A percentile compares a stretch with the other conserved stretches of the same genome.
Conservation (phyloP, 2,888 invertebrate genomes). For the Mesorhabditis belari region DNA sequence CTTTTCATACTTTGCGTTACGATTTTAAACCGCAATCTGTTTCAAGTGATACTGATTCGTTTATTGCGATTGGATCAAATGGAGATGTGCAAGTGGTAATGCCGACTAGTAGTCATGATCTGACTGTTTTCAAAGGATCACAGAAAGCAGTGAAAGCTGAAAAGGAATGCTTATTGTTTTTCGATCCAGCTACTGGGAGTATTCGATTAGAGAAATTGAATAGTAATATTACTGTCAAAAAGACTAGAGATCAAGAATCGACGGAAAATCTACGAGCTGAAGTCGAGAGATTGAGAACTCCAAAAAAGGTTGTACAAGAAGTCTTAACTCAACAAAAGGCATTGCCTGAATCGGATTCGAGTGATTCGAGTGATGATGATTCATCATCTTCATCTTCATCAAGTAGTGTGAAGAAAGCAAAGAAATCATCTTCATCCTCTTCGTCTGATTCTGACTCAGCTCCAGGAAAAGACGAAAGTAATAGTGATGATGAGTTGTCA, state of each 20-base stretch:
- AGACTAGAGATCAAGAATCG: conserved; percentile 30
- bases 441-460: neutral
- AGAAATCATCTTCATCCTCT: neutral
- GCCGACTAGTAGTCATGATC: conserved; percentile 16
- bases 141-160: conserved; percentile 40
- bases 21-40: neutral
- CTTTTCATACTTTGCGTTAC: neutral
- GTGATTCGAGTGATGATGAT: neutral
- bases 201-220: conserved; percentile 41
- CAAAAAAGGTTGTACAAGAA: neutral
- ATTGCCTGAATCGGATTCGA: neutral
- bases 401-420: neutral
- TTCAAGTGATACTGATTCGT: neutral
- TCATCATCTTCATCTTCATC: neutral
- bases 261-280: neutral
- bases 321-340: neutral
- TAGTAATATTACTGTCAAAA: conserved; percentile 42
- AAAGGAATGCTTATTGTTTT: conserved; percentile 47
- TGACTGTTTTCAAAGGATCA: conserved; percentile 46
- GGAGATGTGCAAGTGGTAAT: neutral
- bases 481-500: neutral
- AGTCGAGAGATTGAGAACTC: neutral
- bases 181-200: conserved; percentile 31
- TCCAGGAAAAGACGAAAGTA: too few relatives aligned
- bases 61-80: neutral